Base-by-base conservation (phyloP, 2,888 invertebrate species). In the Sepiola atlantica region DNA sequence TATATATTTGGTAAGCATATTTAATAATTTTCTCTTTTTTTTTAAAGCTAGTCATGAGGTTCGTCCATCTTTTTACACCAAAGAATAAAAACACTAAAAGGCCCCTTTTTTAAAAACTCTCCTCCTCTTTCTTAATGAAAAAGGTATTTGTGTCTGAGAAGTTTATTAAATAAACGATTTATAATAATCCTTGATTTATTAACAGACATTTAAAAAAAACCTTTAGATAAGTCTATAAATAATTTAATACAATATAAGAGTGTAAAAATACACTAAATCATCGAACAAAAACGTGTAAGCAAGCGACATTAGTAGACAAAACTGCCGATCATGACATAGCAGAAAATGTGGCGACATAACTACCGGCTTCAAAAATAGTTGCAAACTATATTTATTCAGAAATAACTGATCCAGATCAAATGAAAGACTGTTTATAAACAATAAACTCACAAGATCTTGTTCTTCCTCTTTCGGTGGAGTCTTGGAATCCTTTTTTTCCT, bases 381-480 rank as follows among this genome's bases (percentile, higher is more conserved):
- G 45, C 14, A 35, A 35, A 32, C 12, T 24, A 35, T 35, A 20
- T 35, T 35, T 28, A 91, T 24, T 16, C 35, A 18, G 35, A 45
- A 91, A 91, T 28, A 91, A 91, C 28, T 91, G 45, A 91, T 45
- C 16, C 21, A 91, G 20, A 91, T 54, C 32, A 45, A 35, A 35
- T 35, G 6, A 91, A 35, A 18, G 3, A 45, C 24, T 61, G 54
- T 91, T 45, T 91, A 35, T 91, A 45, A 35, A 12, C 28, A 28
- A 20, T 45, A 91, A 35, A 91, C 93, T 93, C 95, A 96, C 96
- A 97, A 98, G 95, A 95, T 98, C 98, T 95, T 97, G 97, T 95
- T 98, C 97, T 95, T 97, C 96, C 93, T 96, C 98, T 94, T 98
- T 97, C 55, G 98, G 93, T 97, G 35, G 97, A 97, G 96, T 98